Conservation (phyloP, 2,888 invertebrate species). For the Drosophila lacicola region DNA sequence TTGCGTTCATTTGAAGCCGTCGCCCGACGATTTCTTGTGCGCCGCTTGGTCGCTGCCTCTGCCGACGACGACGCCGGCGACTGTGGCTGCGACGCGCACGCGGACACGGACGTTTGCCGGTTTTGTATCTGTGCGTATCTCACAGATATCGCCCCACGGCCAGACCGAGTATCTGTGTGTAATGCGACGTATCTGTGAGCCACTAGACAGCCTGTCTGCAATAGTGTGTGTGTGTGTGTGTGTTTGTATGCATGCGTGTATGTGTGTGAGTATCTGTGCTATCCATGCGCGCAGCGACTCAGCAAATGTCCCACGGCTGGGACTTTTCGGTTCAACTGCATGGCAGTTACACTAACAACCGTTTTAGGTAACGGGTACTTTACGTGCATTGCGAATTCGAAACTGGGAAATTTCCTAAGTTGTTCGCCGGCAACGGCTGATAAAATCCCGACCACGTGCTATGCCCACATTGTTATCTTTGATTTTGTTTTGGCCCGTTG, state of each 20-base stretch:
- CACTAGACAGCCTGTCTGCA: conserved; percentile 4
- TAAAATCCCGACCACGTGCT: conserved; percentile 72
- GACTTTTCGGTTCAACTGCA: conserved; percentile 42
- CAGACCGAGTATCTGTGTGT: conserved; percentile 70
- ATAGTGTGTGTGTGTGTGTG: conserved; percentile 17
- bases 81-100: conserved; percentile 58
- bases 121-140: conserved; percentile 77
- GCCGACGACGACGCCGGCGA: conserved; percentile 42
- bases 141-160: conserved; percentile 71
- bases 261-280: conserved; percentile 29
- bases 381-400: conserved; percentile 52
- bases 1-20: conserved; percentile 85
- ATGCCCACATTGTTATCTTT: conserved; percentile 27
- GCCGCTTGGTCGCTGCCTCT: conserved; percentile 61
- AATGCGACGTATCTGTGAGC: conserved; percentile 62
- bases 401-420: conserved; percentile 52
- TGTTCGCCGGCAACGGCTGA: conserved; percentile 29
- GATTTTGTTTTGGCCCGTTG: conserved; percentile 20
- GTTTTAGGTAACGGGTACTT: conserved; percentile 38
- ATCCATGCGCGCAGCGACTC: conserved; percentile 41
- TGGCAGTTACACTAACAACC: conserved; percentile 21
- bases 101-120: conserved; percentile 36
- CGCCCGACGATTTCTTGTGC: conserved; percentile 81
- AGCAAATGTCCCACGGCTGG: conserved; percentile 49
- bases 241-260: conserved; percentile 1